Conservation (phyloP, 1,140 invertebrate species). For the Cydia splendana region DNA sequence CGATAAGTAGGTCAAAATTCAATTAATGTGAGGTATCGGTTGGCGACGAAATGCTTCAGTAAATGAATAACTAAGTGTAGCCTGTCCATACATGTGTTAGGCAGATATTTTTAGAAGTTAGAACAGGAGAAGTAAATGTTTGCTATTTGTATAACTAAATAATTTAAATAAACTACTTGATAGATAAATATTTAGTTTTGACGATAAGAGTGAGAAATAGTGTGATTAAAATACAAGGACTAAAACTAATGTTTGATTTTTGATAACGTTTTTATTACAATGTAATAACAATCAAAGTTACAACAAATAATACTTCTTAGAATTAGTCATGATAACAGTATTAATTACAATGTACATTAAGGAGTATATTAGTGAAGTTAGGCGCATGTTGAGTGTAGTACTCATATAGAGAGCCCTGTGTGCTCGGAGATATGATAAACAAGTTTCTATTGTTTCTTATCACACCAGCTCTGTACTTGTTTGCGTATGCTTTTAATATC, state of each 20-base stretch:
- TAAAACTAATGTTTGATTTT: conserved; percentile 1
- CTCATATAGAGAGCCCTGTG: conserved; percentile 6
- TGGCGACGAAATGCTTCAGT: not conserved
- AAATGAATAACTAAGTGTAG: not conserved
- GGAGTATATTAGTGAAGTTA: not conserved
- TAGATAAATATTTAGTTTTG: not conserved
- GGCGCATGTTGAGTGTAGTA: not conserved
- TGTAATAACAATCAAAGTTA: conserved; percentile 36
- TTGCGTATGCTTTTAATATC: conserved; percentile 81
- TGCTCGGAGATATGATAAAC: conserved; percentile 7
- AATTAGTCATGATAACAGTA: conserved; percentile 26
- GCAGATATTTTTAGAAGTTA: not conserved
- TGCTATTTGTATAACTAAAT: not conserved
- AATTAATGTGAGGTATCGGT: conserved; percentile 1
- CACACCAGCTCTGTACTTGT: conserved; percentile 72
- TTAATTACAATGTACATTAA: conserved; percentile 12
- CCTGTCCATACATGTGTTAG: not conserved
- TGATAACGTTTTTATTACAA: conserved; percentile 33
- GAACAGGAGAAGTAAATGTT: not conserved
- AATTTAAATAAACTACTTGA: not conserved
- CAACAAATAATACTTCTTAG: conserved; percentile 40
- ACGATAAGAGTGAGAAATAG: not conserved
- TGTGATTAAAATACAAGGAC: conserved; percentile 12
- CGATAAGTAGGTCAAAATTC: conserved; percentile 9
- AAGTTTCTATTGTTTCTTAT: conserved; percentile 30